These are phyloP conservation scores for Montipora capitata DNA, from an alignment of 92 coral and sea anemone species.

Conservation along the genomic window DNA sequence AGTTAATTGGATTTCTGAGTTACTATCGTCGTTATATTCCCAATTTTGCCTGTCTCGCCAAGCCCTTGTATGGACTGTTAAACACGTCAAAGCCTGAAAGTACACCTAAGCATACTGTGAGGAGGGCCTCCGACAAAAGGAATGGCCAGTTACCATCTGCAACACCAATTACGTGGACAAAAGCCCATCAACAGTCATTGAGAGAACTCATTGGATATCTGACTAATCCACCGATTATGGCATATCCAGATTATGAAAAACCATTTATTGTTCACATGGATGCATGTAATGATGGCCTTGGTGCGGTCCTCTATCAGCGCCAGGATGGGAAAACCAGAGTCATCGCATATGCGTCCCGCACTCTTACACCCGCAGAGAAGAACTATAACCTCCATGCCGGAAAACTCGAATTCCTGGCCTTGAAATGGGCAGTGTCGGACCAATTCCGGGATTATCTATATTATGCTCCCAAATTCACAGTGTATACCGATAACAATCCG, in stretches of 20 bases:
- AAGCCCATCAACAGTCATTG: neutral
- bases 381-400: slow-evolving; percentile 66
- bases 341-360: slow-evolving; percentile 67
- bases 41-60: slow-evolving; percentile 30
- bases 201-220: slow-evolving; percentile 12
- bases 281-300: slow-evolving; percentile 30
- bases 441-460: slow-evolving; percentile 59
- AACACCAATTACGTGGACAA: too few relatives aligned
- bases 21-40: neutral
- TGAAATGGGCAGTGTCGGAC: slow-evolving; percentile 12
- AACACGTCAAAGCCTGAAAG: neutral
- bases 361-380: slow-evolving; percentile 70
- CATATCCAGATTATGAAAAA: slow-evolving; percentile 23
- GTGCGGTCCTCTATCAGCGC: slow-evolving; percentile 35
- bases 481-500: slow-evolving; percentile 3
- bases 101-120: neutral
- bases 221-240: slow-evolving; percentile 31
- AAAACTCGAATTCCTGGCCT: slow-evolving; percentile 44
- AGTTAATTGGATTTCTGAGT: neutral
- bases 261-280: slow-evolving; percentile 28
- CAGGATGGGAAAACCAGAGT: slow-evolving; percentile 40
- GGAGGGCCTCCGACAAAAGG: neutral
- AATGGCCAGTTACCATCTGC: neutral
- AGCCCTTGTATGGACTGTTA: neutral
- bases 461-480: slow-evolving; percentile 58